Percentiles rank a stretch among this genome's conserved stretches.
Evolutionary conservation across 2,888 invertebrate species (phyloP).

Genomic region (Hypena proboscidalis): DNA sequence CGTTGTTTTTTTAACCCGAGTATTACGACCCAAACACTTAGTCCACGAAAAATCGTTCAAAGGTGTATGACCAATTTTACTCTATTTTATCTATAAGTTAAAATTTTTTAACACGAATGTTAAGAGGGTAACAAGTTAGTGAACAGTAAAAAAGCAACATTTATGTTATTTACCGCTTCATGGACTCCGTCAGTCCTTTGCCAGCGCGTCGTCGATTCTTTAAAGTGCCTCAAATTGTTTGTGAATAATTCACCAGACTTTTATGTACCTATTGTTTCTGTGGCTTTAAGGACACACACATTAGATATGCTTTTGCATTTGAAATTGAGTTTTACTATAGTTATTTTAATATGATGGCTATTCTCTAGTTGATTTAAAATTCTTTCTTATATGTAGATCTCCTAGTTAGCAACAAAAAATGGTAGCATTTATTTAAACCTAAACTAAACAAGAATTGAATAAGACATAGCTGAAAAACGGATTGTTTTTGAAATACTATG

Average conservation of each 20-base stretch:
- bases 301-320: conserved; percentile 1
- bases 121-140: conserved; percentile 14
- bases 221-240: conserved; percentile 52
- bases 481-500: too few species aligned
- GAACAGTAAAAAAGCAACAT: conserved; percentile 22
- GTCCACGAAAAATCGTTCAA: too few species aligned
- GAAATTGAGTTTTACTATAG: conserved; percentile 1
- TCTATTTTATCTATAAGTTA: too few species aligned
- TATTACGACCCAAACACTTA: too few species aligned
- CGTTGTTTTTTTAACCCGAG: too few species aligned
- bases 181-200: conserved; percentile 27
- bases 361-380: not conserved
- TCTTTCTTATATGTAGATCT: not conserved
- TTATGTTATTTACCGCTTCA: conserved; percentile 47
- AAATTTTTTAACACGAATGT: too few species aligned
- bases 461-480: too few species aligned
- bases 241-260: conserved; percentile 36
- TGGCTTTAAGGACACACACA: conserved; percentile 15
- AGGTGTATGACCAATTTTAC: too few species aligned
- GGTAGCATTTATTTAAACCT: too few species aligned
- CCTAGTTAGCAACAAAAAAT: too few species aligned
- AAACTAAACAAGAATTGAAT: too few species aligned
- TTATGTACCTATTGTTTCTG: conserved; percentile 15
- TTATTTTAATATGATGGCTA: not conserved
- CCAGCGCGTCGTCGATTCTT: conserved; percentile 32